Conservation (phyloP, 2,113 vertebrate genomes). For the Climacteris rufus region DNA sequence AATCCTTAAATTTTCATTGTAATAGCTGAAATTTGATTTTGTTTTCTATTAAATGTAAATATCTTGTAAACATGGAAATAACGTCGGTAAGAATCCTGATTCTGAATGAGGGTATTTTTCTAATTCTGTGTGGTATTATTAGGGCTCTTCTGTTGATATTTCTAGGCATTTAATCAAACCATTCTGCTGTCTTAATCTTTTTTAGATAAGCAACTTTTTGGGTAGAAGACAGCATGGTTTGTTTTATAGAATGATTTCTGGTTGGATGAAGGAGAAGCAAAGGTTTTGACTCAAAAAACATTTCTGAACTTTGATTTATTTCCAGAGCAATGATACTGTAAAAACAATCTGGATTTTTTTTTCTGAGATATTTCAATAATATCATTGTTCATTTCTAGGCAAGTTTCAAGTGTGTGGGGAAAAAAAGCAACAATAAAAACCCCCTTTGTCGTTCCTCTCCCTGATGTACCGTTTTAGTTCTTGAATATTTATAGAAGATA, state of each 20-base stretch:
- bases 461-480: neutral
- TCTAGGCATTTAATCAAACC: neutral
- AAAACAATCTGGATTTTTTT: neutral
- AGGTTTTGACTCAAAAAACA: neutral
- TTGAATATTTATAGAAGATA: fast-evolving
- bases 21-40: neutral
- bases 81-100: neutral
- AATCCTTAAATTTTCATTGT: neutral
- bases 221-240: neutral
- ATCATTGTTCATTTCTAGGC: neutral
- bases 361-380: neutral
- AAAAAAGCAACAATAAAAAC: neutral
- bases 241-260: neutral
- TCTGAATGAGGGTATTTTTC: neutral
- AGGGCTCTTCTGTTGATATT: neutral
- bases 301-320: neutral
- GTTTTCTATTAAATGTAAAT: neutral
- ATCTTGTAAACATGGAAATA: neutral
- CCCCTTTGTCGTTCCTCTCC: neutral
- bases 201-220: neutral
- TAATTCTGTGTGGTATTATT: neutral
- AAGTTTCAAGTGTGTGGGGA: neutral
- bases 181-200: neutral
- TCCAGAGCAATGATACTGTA: neutral
- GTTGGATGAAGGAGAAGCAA: fast-evolving